Evolutionary conservation across 2,888 invertebrate species (phyloP).

Genomic region (Villa cingulata): DNA sequence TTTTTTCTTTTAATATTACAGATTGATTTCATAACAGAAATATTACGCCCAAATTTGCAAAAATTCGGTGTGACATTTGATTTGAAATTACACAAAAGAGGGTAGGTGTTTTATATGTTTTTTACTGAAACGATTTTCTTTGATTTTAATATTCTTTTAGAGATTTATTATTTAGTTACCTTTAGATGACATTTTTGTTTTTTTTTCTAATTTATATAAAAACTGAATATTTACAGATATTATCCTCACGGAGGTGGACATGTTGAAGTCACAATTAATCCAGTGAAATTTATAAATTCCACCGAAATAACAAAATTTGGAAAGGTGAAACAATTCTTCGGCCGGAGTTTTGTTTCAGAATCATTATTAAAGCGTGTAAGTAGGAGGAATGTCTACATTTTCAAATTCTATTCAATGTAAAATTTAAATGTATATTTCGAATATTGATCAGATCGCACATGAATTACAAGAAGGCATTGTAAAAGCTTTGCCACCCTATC

Average conservation of each 20-base stretch:
- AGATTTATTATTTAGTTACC: no score
- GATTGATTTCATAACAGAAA: constrained; percentile 66
- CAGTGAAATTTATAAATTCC: constrained; percentile 41
- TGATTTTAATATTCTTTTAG: no score
- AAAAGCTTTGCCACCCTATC: no score
- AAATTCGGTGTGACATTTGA: constrained; percentile 64
- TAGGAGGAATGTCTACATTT: no score
- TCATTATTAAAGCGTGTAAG: constrained; percentile 49
- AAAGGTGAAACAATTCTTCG: constrained; percentile 44
- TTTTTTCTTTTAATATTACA: no score
- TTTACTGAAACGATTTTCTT: no score
- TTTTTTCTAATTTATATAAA: no score
- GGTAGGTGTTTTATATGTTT: constrained; percentile 28
- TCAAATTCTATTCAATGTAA: no score
- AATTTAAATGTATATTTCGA: no score
- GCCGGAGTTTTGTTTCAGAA: constrained; percentile 71
- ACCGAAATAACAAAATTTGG: constrained; percentile 50
- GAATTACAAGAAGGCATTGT: constrained; percentile 47
- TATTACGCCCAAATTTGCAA: constrained; percentile 56
- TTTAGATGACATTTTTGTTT: no score
- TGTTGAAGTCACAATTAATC: constrained; percentile 48
- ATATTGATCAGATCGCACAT: constrained; percentile 48
- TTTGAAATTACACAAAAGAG: constrained; percentile 49
- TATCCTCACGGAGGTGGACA: constrained; percentile 81
- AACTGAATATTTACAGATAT: constrained; percentile 42